A percentile compares a stretch with the other conserved stretches of the same genome.
phyloP scores from a whole-genome alignment of 2,797 vertebrate genomes.

The Sebastes oblongus region DNA sequence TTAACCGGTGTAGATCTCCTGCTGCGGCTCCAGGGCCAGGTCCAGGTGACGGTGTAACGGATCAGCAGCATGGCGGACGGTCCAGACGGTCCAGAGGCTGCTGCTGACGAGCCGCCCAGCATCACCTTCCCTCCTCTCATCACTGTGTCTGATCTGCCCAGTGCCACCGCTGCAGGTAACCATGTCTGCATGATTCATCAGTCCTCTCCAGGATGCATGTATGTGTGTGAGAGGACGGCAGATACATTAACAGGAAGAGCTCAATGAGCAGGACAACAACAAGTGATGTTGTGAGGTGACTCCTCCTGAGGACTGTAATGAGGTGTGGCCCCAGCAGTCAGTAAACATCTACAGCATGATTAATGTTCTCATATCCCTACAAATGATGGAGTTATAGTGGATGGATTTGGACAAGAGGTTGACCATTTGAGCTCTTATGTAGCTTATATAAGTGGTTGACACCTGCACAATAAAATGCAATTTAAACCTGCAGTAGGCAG shows the following conservation, averaged over 20 bases:
- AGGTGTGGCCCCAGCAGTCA: conserved; percentile 16
- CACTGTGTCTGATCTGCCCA: conserved; percentile 74
- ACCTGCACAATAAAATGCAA: neutral
- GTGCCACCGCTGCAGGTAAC: conserved; percentile 75
- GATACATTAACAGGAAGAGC: neutral
- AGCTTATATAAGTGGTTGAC: neutral
- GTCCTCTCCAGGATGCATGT: neutral
- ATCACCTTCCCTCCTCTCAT: conserved; percentile 71
- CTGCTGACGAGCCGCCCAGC: conserved; percentile 65
- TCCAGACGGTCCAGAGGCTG: conserved; percentile 22
- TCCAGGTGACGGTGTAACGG: neutral
- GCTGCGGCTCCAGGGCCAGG: neutral
- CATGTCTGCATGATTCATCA: neutral
- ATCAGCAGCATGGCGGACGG: conserved; percentile 72
- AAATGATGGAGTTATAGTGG: neutral
- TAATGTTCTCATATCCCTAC: neutral
- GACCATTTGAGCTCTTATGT: neutral
- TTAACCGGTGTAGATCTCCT: neutral
- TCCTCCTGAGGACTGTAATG: neutral
- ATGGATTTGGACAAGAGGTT: neutral
- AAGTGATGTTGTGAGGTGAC: neutral
- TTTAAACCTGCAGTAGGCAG: no score
- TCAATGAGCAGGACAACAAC: neutral
- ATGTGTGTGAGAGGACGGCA: neutral
- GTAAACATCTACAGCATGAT: neutral